Base-by-base conservation (phyloP, 2,113 vertebrate species). In the Meles meles region DNA sequence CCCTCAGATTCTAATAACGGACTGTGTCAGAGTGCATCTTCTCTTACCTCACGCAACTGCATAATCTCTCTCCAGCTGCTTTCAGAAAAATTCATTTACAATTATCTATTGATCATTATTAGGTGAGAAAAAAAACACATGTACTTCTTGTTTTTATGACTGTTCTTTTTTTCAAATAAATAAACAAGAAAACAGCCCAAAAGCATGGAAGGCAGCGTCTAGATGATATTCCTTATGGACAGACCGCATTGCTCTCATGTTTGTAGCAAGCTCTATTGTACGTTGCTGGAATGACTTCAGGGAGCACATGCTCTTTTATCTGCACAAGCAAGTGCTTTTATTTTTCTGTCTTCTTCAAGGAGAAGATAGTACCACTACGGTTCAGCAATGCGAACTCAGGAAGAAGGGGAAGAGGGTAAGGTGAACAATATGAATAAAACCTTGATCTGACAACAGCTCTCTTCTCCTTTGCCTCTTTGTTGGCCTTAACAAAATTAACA, bases 11-110 rank as follows among this genome's bases (percentile, higher is more conserved):
- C 31, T 69, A 57, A 57, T 15, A 87, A 81, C 27, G 3, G 65
- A 39, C 18, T 88, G 59, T 42, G 2, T n/a, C 52, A 1, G 11
- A 57, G 5, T 9, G 2, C 49, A 47, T 0, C 21, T 61, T 80
- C 20, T 63, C 39, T 63, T 27, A 90, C 39, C 15, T 67, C 7
- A 5, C 7, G 8, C 8, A 71, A 44, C 18, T 69, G 4, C 34
- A 86, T 80, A 71, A 59, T 81, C 17, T 87, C 52, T 85, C n/a
- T 49, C 49, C 9, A 39, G 17, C 27, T 72, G 27, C 18, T 95
- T 88, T 77, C 34, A 97, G 71, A 44, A 15, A 89, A 94, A 77
- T 81, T 96, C 29, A 71, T 63, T 96, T 96, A 94, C 34, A 97
- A 84, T 80, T 84, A 83, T 3, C 39, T 93, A 15, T 80, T 89